Evolutionary conservation across 2,888 invertebrate genomes (phyloP).

Genomic region (Tetranychus piercei): DNA sequence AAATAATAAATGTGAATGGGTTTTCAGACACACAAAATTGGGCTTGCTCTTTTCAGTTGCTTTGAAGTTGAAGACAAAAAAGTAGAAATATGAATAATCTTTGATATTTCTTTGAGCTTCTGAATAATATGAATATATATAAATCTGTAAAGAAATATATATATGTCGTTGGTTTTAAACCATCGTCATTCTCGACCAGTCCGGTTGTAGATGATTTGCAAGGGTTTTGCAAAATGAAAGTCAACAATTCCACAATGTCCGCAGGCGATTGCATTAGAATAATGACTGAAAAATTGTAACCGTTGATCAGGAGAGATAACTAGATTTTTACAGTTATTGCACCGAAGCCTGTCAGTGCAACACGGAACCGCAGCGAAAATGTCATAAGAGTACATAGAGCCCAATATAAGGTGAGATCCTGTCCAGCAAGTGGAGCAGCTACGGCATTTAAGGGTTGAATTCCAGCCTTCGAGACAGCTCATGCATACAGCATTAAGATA

Average conservation of each 20-base stretch:
- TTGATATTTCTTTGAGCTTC: background rate
- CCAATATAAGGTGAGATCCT: conserved; percentile 75
- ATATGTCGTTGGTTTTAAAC: background rate
- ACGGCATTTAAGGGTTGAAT: conserved; percentile 50
- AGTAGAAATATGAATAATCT: background rate
- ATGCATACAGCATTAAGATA: conserved; percentile 86
- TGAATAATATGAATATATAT: background rate
- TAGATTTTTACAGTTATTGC: conserved; percentile 76
- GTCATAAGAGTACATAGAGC: conserved; percentile 95
- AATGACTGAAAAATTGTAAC: conserved; percentile 80
- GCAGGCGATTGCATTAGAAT: conserved; percentile 74
- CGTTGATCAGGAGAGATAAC: conserved; percentile 67
- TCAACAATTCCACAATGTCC: conserved; percentile 75
- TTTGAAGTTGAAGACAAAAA: background rate
- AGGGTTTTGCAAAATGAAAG: conserved; percentile 82
- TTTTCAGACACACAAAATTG: background rate
- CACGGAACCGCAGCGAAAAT: conserved; percentile 94
- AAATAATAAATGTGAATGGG: background rate
- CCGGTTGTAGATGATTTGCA: conserved; percentile 32
- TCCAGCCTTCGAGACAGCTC: conserved; percentile 68
- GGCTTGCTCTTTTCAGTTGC: background rate
- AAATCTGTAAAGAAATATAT: background rate
- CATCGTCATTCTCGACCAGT: conserved; percentile 3
- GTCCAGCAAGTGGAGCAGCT: conserved; percentile 75
- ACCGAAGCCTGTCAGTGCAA: conserved; percentile 77